Evolutionary conservation across 2,113 vertebrate species (phyloP).

Genomic region (Austrofundulus limnaeus): DNA sequence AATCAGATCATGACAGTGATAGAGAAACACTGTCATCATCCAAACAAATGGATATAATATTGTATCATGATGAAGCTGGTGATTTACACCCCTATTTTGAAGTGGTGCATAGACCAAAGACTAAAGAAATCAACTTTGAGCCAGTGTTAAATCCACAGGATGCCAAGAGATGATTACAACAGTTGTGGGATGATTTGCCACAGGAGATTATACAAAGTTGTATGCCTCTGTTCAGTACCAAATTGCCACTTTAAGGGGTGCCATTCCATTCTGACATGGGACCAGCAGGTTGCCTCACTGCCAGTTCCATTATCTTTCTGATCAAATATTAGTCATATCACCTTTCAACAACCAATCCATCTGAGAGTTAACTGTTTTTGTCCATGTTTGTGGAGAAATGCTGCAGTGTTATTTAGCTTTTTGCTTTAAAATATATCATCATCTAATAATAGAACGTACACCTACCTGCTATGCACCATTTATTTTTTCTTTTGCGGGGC

Average conservation of each 20-base stretch:
- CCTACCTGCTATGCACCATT: not conserved
- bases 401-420: slow-evolving; percentile 3
- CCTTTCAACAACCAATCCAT: not conserved
- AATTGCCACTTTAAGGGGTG: not conserved
- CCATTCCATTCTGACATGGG: not conserved
- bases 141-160: not conserved
- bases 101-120: too few relatives aligned
- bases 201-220: not conserved
- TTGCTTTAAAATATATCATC: slow-evolving; percentile 9
- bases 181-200: not conserved
- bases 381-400: not conserved
- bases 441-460: slow-evolving; percentile 37
- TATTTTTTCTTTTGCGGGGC: not conserved
- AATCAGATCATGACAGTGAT: too few relatives aligned
- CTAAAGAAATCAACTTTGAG: slow-evolving; percentile 8
- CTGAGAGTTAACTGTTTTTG: slow-evolving; percentile 19
- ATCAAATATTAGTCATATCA: not conserved
- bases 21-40: too few relatives aligned
- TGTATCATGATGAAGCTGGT: too few relatives aligned
- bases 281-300: not conserved
- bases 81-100: too few relatives aligned
- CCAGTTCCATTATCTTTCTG: too few relatives aligned
- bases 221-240: not conserved
- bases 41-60: too few relatives aligned
- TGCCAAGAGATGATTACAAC: not conserved